These are phyloP conservation scores for Rhea americana DNA, from an alignment of 2,113 vertebrate genomes.

Conservation along the genomic window DNA sequence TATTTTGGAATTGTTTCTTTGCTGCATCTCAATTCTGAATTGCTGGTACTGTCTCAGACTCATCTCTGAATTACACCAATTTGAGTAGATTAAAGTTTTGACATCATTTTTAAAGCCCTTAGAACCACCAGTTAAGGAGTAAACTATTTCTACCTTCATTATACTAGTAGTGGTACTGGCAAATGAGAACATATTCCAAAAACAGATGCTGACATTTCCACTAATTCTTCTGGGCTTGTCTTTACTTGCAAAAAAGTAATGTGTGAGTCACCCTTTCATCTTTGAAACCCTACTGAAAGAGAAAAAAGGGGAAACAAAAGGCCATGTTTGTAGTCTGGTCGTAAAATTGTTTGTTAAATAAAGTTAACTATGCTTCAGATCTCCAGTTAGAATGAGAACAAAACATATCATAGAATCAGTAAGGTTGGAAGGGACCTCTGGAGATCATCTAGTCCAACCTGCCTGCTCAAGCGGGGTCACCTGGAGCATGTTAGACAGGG, in stretches of 20 bases:
- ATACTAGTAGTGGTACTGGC: not conserved
- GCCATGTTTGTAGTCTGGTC: not conserved
- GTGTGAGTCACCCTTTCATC: not conserved
- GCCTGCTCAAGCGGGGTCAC: too few relatives aligned
- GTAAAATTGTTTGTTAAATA: not conserved
- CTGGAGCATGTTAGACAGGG: too few relatives aligned
- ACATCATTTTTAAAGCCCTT: not conserved
- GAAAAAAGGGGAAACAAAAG: not conserved
- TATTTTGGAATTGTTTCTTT: not conserved
- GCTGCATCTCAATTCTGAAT: not conserved
- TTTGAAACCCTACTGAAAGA: not conserved
- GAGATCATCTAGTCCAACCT: too few relatives aligned
- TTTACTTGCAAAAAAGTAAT: not conserved
- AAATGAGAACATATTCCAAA: not conserved
- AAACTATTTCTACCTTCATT: not conserved
- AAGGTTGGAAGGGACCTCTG: too few relatives aligned
- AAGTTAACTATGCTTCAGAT: not conserved
- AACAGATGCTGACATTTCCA: not conserved
- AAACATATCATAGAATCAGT: too few relatives aligned
- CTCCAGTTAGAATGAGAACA: not conserved
- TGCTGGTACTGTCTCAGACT: not conserved
- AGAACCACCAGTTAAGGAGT: not conserved
- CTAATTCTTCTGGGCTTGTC: not conserved
- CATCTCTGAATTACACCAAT: not conserved
- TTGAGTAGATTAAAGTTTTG: not conserved